A percentile compares a stretch with the other conserved stretches of the same genome.
phyloP scores from a whole-genome alignment of 2,113 vertebrate species.

The Oenanthe oenanthe region DNA sequence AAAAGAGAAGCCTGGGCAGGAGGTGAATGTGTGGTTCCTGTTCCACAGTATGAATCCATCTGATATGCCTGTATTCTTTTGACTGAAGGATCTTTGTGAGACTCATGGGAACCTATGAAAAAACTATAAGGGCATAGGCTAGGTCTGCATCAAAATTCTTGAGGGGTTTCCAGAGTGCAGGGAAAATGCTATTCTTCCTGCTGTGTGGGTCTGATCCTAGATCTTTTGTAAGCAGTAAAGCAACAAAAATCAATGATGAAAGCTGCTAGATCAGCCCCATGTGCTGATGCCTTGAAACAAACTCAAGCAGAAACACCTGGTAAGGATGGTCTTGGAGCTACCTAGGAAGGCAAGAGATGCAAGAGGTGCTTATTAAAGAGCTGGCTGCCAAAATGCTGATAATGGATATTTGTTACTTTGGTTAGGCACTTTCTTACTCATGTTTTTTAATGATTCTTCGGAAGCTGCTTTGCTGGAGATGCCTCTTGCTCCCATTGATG shows the following conservation, averaged over 20 bases:
- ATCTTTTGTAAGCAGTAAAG: background rate
- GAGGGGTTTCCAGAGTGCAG: background rate
- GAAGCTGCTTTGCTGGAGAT: conserved; percentile 79
- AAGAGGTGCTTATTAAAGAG: background rate
- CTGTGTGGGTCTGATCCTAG: background rate
- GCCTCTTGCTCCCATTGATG: conserved; percentile 65
- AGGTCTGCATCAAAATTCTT: background rate
- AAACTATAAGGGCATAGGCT: conserved; percentile 63
- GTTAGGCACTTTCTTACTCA: background rate
- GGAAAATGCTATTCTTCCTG: background rate
- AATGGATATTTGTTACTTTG: background rate
- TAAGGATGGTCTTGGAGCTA: background rate
- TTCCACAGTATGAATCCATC: conserved; percentile 77
- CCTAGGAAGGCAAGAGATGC: background rate
- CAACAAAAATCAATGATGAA: background rate
- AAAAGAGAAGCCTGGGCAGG: conserved; percentile 62
- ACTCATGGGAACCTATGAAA: conserved; percentile 78
- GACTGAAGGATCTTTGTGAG: conserved; percentile 83
- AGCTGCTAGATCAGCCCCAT: background rate
- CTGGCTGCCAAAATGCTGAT: background rate
- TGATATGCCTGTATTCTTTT: conserved; percentile 74
- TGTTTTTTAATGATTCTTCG: conserved; percentile 42
- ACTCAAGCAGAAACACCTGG: background rate
- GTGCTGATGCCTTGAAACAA: background rate
- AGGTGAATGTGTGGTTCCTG: conserved; percentile 71